Conservation (phyloP, 2,888 invertebrate genomes). For the Sepiola atlantica region DNA sequence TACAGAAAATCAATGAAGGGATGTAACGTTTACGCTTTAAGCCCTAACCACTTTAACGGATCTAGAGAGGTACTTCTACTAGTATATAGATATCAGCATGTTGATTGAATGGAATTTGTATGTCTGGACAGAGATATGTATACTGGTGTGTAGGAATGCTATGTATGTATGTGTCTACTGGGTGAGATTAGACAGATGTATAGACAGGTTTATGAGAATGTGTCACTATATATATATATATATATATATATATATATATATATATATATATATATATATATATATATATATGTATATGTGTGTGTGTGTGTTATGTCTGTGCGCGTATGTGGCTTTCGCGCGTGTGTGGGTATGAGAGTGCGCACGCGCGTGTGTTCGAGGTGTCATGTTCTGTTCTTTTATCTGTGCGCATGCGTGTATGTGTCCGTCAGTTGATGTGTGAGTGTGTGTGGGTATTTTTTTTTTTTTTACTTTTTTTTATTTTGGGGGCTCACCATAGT, state of each 20-base stretch:
- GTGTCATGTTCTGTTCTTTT: background rate
- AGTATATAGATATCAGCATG: too few relatives aligned
- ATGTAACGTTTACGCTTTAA: too few relatives aligned
- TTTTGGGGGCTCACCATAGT: conserved; percentile 10
- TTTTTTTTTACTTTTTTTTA: too few relatives aligned
- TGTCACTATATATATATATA: background rate
- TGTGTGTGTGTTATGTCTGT: background rate
- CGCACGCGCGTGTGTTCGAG: background rate
- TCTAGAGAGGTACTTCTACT: too few relatives aligned
- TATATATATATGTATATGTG: background rate
- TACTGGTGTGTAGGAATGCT: background rate
- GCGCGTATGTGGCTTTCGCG: background rate
- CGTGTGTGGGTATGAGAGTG: background rate
- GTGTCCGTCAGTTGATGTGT: background rate
- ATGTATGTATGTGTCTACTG: background rate
- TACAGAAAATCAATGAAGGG: too few relatives aligned
- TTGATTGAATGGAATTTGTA: background rate
- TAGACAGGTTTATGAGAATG: background rate
- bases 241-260: too few relatives aligned
- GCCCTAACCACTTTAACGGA: too few relatives aligned
- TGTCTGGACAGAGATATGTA: background rate
- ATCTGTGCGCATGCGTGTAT: conserved; percentile 32
- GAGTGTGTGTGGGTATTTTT: background rate
- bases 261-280: too few relatives aligned
- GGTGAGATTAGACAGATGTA: background rate